Conservation (phyloP, 2,888 invertebrate species). For the Cyaniris semiargus region DNA sequence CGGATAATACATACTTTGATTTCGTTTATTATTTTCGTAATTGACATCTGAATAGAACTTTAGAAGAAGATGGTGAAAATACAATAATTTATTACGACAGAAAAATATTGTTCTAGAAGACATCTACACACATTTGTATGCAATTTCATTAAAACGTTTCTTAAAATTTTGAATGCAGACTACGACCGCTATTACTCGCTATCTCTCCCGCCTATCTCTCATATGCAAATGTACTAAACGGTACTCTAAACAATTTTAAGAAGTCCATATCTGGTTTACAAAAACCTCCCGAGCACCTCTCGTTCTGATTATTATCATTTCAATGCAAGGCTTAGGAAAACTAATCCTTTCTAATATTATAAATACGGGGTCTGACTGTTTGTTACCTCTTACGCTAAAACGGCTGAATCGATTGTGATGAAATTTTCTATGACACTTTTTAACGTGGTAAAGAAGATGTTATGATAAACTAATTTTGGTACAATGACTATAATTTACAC, state of each 20-base stretch:
- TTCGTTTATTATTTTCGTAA: background rate
- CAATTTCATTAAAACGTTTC: conserved; percentile 29
- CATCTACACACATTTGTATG: conserved; percentile 11
- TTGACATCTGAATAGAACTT: background rate
- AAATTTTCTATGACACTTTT: too few relatives aligned
- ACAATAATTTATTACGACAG: conserved; percentile 9
- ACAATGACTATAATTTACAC: too few relatives aligned
- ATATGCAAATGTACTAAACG: conserved; percentile 45
- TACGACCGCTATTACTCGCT: conserved; percentile 40
- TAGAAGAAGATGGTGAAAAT: background rate
- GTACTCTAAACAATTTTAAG: conserved; percentile 43
- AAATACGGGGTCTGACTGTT: background rate
- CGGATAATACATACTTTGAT: background rate
- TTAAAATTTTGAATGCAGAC: conserved; percentile 39
- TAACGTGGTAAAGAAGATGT: too few relatives aligned
- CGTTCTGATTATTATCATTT: conserved; percentile 38
- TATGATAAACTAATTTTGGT: too few relatives aligned
- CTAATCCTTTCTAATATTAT: background rate
- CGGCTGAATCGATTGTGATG: too few relatives aligned
- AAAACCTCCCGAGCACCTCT: conserved; percentile 38
- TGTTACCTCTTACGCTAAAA: too few relatives aligned
- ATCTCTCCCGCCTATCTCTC: conserved; percentile 42
- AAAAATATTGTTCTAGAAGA: background rate
- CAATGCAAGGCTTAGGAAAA: conserved; percentile 37
- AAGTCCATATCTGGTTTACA: conserved; percentile 42